Conservation (phyloP, 1,140 invertebrate species). For the Dendroctonus valens region DNA sequence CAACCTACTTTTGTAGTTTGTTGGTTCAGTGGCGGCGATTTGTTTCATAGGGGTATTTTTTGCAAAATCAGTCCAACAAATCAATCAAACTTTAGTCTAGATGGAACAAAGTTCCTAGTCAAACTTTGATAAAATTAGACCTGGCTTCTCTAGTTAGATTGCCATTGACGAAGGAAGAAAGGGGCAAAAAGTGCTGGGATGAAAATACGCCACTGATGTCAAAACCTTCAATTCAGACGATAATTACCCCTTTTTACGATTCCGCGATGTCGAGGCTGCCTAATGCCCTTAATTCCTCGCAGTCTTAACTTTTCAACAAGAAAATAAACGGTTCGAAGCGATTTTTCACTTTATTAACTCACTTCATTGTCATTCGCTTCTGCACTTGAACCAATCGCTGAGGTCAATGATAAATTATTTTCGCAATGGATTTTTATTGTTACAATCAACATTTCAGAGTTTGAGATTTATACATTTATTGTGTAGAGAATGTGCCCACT, state of each 20-base stretch:
- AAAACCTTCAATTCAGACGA: conserved; percentile 11
- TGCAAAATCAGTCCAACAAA: background rate
- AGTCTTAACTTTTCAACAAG: conserved; percentile 31
- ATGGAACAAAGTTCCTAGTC: too few relatives aligned
- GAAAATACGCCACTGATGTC: conserved; percentile 6
- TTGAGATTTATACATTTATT: too few relatives aligned
- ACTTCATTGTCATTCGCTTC: conserved; percentile 23
- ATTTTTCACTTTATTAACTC: conserved; percentile 31
- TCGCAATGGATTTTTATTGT: too few relatives aligned
- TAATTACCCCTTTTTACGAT: conserved; percentile 32
- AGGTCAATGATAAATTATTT: too few relatives aligned
- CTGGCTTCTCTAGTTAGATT: too few relatives aligned
- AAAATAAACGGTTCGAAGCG: conserved; percentile 29
- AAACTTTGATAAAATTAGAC: too few relatives aligned
- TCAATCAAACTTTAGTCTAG: too few relatives aligned
- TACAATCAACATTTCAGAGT: too few relatives aligned
- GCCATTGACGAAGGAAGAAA: too few relatives aligned
- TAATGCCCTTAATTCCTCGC: conserved; percentile 31
- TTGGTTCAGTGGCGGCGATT: background rate
- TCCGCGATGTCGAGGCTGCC: conserved; percentile 21
- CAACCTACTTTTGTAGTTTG: conserved; percentile 14
- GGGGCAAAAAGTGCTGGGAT: too few relatives aligned
- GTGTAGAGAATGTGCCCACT: too few relatives aligned
- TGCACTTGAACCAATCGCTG: conserved; percentile 6
- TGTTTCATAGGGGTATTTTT: background rate